A percentile compares a stretch with the other conserved stretches of the same genome.
These are phyloP conservation scores for Crambe crambe DNA, from an alignment of 37 sponge, comb jelly and placozoan species.

Conservation along the genomic window DNA sequence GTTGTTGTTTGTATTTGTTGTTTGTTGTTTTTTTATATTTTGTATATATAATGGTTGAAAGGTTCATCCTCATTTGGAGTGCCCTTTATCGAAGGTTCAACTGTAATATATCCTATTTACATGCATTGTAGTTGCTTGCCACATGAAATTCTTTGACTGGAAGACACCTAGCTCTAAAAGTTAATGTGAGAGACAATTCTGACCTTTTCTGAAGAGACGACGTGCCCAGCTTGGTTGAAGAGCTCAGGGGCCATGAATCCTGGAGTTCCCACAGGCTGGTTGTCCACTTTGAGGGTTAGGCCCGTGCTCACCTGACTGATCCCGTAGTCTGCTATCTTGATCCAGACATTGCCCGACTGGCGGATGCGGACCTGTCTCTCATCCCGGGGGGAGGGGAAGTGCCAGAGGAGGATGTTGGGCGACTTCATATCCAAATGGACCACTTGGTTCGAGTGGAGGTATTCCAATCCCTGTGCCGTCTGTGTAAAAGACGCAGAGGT, in stretches of 20 bases:
- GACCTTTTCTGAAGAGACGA: conserved; percentile 63
- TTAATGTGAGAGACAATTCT: no score
- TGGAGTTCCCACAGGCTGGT: conserved; percentile 74
- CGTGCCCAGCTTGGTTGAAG: conserved; percentile 48
- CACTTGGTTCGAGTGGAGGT: conserved; percentile 78
- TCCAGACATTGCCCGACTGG: conserved; percentile 61
- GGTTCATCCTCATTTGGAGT: no score
- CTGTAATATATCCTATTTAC: no score
- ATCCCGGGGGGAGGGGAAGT: conserved; percentile 59
- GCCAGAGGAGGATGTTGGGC: conserved; percentile 87
- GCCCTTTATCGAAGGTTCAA: no score
- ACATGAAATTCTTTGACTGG: no score
- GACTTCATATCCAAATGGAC: conserved; percentile 91
- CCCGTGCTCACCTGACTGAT: conserved; percentile 67
- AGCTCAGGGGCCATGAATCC: conserved; percentile 94
- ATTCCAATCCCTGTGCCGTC: conserved; percentile 78
- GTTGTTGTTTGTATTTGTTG: no score
- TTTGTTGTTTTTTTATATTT: no score
- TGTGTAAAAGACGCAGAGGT: conserved; percentile 4
- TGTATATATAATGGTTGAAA: no score
- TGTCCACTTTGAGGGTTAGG: conserved; percentile 48
- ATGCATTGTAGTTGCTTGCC: no score
- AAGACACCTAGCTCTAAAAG: no score
- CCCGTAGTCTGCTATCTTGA: conserved; percentile 87
- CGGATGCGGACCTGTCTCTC: conserved; percentile 15